phyloP scores from a whole-genome alignment of 2,113 vertebrate genomes.

The Phaethornis superciliosus region DNA sequence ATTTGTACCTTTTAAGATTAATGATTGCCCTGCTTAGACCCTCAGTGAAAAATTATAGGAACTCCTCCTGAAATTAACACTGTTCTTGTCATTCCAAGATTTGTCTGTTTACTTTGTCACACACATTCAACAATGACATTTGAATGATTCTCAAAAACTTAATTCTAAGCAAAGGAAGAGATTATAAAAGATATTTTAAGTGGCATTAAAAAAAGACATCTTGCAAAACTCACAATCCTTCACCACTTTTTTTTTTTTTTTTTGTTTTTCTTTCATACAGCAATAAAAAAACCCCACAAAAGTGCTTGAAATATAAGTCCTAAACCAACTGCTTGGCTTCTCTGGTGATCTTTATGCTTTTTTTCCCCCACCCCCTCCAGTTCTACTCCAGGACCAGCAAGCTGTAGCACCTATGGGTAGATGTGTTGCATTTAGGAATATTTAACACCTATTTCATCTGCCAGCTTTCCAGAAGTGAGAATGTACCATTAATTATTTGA shows the following conservation, averaged over 20 bases:
- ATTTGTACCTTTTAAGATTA: not conserved
- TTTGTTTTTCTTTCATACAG: not conserved
- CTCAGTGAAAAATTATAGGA: not conserved
- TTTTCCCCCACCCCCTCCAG: accelerated
- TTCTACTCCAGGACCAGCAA: not conserved
- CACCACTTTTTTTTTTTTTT: not conserved
- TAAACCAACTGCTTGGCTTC: not conserved
- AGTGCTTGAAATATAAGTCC: not conserved
- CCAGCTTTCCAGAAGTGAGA: not conserved
- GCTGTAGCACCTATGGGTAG: not conserved
- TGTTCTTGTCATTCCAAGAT: not conserved
- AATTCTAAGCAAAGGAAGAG: not conserved
- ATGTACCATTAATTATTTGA: not conserved
- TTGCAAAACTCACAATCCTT: not conserved
- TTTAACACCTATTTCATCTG: not conserved
- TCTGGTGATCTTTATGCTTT: not conserved
- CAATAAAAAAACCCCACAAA: not conserved
- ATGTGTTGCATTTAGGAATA: not conserved
- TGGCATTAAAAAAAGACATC: not conserved
- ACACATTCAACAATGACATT: not conserved
- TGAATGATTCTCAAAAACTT: not conserved
- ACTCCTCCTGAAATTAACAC: not conserved
- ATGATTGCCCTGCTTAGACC: not conserved
- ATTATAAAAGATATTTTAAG: not conserved
- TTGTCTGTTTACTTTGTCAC: not conserved